phyloP scores from a whole-genome alignment of 2,888 invertebrate species.

The Chesias legatella region DNA sequence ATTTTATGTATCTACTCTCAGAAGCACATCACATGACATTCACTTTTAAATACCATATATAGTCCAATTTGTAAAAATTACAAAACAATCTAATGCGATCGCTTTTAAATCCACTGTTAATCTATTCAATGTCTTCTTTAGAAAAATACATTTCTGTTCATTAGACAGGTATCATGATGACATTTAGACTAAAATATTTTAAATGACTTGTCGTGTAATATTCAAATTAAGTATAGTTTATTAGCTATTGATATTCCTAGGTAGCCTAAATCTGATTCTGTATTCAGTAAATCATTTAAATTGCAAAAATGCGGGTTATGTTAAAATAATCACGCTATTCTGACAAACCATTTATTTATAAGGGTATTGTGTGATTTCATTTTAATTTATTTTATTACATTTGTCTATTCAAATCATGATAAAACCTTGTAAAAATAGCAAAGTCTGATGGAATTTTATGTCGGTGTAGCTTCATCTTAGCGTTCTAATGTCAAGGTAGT shows the following conservation, averaged over 20 bases:
- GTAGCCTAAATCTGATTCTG: constrained; percentile 17
- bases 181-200: constrained; percentile 18
- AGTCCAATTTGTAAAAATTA: too few relatives aligned
- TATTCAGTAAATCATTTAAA: constrained; percentile 21
- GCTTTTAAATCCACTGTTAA: too few relatives aligned
- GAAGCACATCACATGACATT: too few relatives aligned
- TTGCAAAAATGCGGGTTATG: constrained; percentile 18
- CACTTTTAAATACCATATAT: too few relatives aligned
- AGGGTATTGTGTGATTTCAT: constrained; percentile 13
- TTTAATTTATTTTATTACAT: constrained; percentile 1
- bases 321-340: constrained; percentile 12
- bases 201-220: constrained; percentile 27
- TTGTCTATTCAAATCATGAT: constrained; percentile 2
- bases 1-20: too few relatives aligned
- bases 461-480: constrained; percentile 17
- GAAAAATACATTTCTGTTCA: constrained; percentile 2
- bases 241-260: constrained; percentile 31
- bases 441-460: constrained; percentile 14
- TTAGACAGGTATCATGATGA: constrained; percentile 7
- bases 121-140: not conserved
- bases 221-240: constrained; percentile 27
- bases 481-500: constrained; percentile 38
- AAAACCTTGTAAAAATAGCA: constrained; percentile 9
- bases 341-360: constrained; percentile 29
- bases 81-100: too few relatives aligned